These are phyloP conservation scores for Brachyptera putata DNA, from an alignment of 2,888 invertebrate genomes.

Conservation along the genomic window DNA sequence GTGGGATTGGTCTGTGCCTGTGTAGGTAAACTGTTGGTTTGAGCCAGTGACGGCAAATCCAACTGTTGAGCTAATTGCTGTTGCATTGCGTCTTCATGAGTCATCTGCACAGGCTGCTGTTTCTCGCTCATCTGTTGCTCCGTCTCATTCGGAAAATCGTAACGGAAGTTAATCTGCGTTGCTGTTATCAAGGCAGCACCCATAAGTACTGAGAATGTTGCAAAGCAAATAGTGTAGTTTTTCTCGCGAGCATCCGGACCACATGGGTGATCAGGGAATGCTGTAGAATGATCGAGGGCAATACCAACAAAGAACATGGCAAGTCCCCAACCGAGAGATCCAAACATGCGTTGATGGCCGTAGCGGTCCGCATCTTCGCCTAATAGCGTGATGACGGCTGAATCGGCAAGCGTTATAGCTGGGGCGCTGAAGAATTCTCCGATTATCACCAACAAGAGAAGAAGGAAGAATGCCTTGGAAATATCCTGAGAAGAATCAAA, in stretches of 20 bases:
- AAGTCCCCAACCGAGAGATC: constrained; percentile 95
- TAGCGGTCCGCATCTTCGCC: constrained; percentile 87
- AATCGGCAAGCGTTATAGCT: constrained; percentile 90
- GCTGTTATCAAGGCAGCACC: constrained; percentile 89
- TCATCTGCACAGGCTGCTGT: constrained; percentile 45
- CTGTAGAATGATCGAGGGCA: constrained; percentile 92
- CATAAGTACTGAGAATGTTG: constrained; percentile 96
- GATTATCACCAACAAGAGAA: constrained; percentile 86
- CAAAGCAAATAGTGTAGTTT: constrained; percentile 98
- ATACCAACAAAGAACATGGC: constrained; percentile 99
- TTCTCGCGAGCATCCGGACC: constrained; percentile 86
- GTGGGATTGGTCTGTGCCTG: constrained; percentile 44
- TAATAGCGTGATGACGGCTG: constrained; percentile 81
- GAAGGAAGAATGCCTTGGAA: constrained; percentile 91
- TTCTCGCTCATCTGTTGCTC: constrained; percentile 29
- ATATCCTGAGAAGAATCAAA: constrained; percentile 65
- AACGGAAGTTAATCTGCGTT: constrained; percentile 70
- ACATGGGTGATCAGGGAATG: constrained; percentile 91
- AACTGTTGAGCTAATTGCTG: constrained; percentile 79
- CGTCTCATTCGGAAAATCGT: constrained; percentile 40
- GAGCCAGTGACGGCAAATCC: constrained; percentile 70
- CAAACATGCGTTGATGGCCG: constrained; percentile 97
- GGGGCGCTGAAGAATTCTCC: constrained; percentile 98
- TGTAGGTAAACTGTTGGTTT: constrained; percentile 53
- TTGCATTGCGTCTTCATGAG: constrained; percentile 74